Percentiles rank a stretch among this genome's conserved stretches.
phyloP scores from a whole-genome alignment of 2,888 invertebrate genomes.

The Augiades crinisus region DNA sequence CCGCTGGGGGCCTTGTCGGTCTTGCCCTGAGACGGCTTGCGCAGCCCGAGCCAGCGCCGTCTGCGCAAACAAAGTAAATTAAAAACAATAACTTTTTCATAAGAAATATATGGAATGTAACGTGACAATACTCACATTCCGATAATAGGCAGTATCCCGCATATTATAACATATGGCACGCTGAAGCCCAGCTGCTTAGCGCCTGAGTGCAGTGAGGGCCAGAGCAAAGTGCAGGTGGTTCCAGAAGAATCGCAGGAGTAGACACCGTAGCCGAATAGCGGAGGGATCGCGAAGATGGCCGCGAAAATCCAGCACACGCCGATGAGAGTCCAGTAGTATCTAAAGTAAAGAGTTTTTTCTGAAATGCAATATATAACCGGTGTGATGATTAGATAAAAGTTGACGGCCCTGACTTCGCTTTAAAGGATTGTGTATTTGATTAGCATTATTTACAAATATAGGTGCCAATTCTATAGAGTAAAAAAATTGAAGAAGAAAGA shows the following conservation, averaged over 20 bases:
- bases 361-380: slow-evolving; percentile 38
- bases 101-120: too few relatives aligned
- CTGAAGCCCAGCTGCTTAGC: slow-evolving; percentile 68
- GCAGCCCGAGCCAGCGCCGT: slow-evolving; percentile 94
- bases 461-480: too few relatives aligned
- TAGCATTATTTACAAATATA: too few relatives aligned
- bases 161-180: slow-evolving; percentile 64
- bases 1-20: slow-evolving; percentile 86
- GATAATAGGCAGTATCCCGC: slow-evolving; percentile 64
- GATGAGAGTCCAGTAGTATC: slow-evolving; percentile 66
- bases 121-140: slow-evolving; percentile 63
- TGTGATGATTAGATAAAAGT: not conserved
- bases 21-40: slow-evolving; percentile 93
- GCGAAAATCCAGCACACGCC: slow-evolving; percentile 68
- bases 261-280: slow-evolving; percentile 71
- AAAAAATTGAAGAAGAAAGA: too few relatives aligned
- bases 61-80: slow-evolving; percentile 63
- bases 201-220: slow-evolving; percentile 63
- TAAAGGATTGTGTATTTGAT: too few relatives aligned
- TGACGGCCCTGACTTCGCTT: too few relatives aligned
- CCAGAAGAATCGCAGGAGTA: slow-evolving; percentile 77
- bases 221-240: slow-evolving; percentile 69
- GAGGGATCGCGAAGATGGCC: slow-evolving; percentile 66
- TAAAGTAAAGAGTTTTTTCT: slow-evolving; percentile 66
- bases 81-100: too few relatives aligned